Evolutionary conservation across 2,797 vertebrate genomes (phyloP).

Genomic region (Hylomyscus alleni): DNA sequence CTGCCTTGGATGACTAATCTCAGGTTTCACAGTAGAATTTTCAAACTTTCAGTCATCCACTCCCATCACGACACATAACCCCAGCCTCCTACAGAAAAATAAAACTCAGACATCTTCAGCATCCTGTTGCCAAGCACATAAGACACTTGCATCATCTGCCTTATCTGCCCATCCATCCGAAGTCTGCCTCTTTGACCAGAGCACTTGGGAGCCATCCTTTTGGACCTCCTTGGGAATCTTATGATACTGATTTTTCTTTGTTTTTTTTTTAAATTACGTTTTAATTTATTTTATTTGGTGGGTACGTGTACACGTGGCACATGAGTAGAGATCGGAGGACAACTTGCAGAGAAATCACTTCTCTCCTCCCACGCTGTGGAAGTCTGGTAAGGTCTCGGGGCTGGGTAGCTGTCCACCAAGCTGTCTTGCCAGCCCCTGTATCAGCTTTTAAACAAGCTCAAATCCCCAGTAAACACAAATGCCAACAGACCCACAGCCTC

Average conservation of each 20-base stretch:
- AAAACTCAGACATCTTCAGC: neutral
- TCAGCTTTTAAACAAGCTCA: slow-evolving; percentile 37
- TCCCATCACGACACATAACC: neutral
- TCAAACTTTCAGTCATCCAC: neutral
- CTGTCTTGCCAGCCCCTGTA: neutral
- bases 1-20: neutral
- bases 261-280: neutral
- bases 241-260: neutral
- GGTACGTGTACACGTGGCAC: neutral
- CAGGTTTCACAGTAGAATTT: neutral
- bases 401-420: neutral
- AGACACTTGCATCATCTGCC: neutral
- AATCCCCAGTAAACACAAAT: slow-evolving; percentile 7
- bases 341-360: neutral
- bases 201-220: neutral
- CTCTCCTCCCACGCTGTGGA: neutral
- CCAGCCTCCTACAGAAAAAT: neutral
- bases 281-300: neutral
- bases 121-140: neutral
- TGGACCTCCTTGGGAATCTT: neutral
- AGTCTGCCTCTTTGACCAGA: neutral
- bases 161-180: neutral
- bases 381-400: neutral
- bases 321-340: neutral
- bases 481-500: neutral